Conservation (phyloP, 2,888 invertebrate genomes). For the Netelia fuscicornis region DNA sequence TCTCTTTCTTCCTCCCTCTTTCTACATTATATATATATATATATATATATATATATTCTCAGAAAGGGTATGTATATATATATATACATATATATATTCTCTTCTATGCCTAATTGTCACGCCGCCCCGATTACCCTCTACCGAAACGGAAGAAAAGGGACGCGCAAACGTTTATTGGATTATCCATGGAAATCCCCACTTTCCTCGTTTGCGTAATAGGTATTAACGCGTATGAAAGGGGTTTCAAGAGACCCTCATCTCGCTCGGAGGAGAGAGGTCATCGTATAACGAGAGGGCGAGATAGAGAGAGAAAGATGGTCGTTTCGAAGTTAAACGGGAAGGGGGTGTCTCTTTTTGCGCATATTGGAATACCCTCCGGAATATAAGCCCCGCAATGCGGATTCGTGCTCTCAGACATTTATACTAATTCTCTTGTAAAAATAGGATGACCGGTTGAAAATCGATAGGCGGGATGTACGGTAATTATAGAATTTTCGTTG, state of each 20-base stretch:
- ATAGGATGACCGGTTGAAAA: neutral
- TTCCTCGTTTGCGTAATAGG: conserved; percentile 67
- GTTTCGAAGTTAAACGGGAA: conserved; percentile 10
- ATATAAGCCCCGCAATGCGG: conserved; percentile 26
- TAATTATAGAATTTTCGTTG: too few relatives aligned
- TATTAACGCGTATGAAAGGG: conserved; percentile 61
- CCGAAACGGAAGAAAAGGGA: conserved; percentile 31
- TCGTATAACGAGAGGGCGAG: conserved; percentile 35
- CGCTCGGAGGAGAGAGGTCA: conserved; percentile 25
- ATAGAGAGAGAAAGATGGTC: neutral
- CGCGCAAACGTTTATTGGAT: conserved; percentile 64
- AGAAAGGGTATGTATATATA: neutral
- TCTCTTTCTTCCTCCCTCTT: too few relatives aligned
- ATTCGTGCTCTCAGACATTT: conserved; percentile 17
- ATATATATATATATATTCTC: too few relatives aligned
- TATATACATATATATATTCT: neutral
- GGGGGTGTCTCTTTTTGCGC: neutral
- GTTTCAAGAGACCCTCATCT: conserved; percentile 32
- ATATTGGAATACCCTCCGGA: conserved; percentile 48
- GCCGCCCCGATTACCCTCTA: conserved; percentile 39
- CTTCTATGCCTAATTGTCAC: conserved; percentile 49
- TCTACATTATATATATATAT: too few relatives aligned
- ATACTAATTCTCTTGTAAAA: conserved; percentile 33
- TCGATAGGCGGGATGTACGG: conserved; percentile 4
- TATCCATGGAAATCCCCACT: conserved; percentile 64